Percentiles rank a stretch among this genome's conserved stretches.
These are phyloP conservation scores for Epinotia nisella DNA, from an alignment of 2,888 invertebrate genomes.

Conservation along the genomic window DNA sequence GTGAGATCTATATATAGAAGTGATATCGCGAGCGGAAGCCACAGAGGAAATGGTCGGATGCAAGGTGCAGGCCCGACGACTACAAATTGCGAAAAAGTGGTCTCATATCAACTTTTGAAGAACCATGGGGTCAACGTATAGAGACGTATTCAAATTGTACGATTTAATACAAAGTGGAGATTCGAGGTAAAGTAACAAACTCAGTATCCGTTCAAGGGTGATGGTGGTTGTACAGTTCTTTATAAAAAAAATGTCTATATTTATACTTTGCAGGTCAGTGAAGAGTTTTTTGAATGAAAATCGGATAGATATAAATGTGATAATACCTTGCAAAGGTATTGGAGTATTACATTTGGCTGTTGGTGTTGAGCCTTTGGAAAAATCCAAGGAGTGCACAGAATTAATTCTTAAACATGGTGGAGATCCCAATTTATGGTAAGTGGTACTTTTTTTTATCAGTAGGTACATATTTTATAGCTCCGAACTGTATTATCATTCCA, in stretches of 20 bases:
- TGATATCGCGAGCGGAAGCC: conserved; percentile 66
- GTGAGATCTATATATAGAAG: conserved; percentile 57
- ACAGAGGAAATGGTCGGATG: conserved; percentile 74
- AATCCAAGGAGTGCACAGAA: conserved; percentile 86
- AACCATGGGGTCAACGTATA: conserved; percentile 75
- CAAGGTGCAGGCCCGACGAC: conserved; percentile 65
- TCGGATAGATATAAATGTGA: conserved; percentile 87
- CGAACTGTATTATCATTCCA: background rate
- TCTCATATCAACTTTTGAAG: conserved; percentile 59
- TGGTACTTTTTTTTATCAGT: conserved; percentile 11
- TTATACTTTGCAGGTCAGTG: conserved; percentile 72
- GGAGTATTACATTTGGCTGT: conserved; percentile 91
- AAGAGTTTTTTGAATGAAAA: conserved; percentile 69
- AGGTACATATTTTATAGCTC: background rate
- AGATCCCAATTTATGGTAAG: conserved; percentile 89
- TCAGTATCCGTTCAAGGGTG: background rate
- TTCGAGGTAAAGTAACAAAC: conserved; percentile 73
- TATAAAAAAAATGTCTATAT: conserved; percentile 30
- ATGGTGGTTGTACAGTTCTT: conserved; percentile 5
- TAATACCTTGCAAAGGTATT: conserved; percentile 89
- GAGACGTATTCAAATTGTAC: conserved; percentile 82
- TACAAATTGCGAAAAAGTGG: conserved; percentile 50
- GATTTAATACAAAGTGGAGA: conserved; percentile 87
- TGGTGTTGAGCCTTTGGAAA: conserved; percentile 87
- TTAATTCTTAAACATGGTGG: conserved; percentile 88